Evolutionary conservation across 2,888 invertebrate species (phyloP).

Genomic region (Cordilura impudica): DNA sequence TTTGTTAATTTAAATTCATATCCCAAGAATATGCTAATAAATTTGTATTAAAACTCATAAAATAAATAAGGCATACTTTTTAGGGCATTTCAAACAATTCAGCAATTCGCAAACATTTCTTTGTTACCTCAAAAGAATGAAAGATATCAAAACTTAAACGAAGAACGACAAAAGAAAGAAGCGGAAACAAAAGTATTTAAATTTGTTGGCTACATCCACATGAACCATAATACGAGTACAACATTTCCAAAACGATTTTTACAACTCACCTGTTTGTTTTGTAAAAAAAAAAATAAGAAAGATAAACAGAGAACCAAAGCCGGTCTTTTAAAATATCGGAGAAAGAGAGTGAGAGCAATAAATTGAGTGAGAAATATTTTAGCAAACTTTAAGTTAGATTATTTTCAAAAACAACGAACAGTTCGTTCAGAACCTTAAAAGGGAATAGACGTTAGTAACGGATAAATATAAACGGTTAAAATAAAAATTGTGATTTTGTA

Average conservation of each 20-base stretch:
- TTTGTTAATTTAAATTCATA: too few species aligned
- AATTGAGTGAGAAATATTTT: neutral
- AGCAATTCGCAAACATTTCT: too few species aligned
- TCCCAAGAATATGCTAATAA: too few species aligned
- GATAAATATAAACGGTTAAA: conserved; percentile 4
- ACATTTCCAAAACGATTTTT: neutral
- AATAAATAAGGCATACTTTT: too few species aligned
- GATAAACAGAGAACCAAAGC: conserved; percentile 54
- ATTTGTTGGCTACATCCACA: too few species aligned
- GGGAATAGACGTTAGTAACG: conserved; percentile 44
- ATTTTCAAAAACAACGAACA: conserved; percentile 33
- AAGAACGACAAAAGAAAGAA: neutral
- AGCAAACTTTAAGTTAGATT: neutral
- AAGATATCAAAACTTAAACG: neutral
- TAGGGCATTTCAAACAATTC: too few species aligned
- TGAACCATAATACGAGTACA: neutral
- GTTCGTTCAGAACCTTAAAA: conserved; percentile 54
- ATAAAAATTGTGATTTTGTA: conserved; percentile 12
- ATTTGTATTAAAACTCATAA: too few species aligned
- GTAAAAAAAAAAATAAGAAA: conserved; percentile 11
- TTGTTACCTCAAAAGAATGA: too few species aligned
- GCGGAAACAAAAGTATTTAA: neutral
- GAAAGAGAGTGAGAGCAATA: neutral
- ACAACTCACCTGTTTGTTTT: conserved; percentile 28
- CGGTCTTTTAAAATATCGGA: conserved; percentile 9